phyloP scores from a whole-genome alignment of 2,888 invertebrate species.

The Myathropa florea region DNA sequence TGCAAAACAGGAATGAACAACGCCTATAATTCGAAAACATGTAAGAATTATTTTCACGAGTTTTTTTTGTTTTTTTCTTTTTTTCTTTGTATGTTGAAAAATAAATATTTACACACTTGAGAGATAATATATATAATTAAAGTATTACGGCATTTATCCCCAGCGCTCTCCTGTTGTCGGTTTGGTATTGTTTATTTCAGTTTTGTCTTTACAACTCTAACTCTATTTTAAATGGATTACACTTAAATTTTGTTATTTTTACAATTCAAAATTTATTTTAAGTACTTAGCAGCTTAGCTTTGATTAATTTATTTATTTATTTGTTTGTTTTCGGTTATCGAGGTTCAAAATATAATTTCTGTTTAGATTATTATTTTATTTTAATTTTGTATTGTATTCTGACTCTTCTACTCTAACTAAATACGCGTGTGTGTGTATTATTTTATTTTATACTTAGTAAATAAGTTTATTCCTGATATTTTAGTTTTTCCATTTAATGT shows the following conservation, averaged over 20 bases:
- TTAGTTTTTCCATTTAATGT: conserved; percentile 30
- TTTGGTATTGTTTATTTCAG: neutral
- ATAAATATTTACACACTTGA: conserved; percentile 60
- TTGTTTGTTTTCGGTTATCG: conserved; percentile 10
- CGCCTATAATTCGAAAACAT: conserved; percentile 37
- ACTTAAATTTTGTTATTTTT: neutral
- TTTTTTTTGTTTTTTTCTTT: neutral
- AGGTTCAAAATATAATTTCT: conserved; percentile 24
- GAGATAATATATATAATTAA: conserved; percentile 8
- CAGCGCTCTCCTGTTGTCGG: conserved; percentile 5
- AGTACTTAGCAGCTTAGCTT: conserved; percentile 39
- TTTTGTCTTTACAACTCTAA: conserved; percentile 35
- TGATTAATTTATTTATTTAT: too few species aligned
- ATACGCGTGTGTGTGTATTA: conserved; percentile 7
- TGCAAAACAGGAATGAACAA: conserved; percentile 68
- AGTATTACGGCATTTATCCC: conserved; percentile 7
- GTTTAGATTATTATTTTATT: neutral
- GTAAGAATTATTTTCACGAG: conserved; percentile 4
- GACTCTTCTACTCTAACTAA: conserved; percentile 45
- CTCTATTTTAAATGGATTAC: conserved; percentile 5
- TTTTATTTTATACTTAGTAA: conserved; percentile 25
- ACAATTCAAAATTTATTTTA: conserved; percentile 30
- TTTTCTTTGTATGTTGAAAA: conserved; percentile 25
- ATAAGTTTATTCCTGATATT: conserved; percentile 54
- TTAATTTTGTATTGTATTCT: neutral